A percentile compares a stretch with the other conserved stretches of the same genome.
phyloP scores from a whole-genome alignment of 2,888 invertebrate species.

The Pantelozetes paolii region DNA sequence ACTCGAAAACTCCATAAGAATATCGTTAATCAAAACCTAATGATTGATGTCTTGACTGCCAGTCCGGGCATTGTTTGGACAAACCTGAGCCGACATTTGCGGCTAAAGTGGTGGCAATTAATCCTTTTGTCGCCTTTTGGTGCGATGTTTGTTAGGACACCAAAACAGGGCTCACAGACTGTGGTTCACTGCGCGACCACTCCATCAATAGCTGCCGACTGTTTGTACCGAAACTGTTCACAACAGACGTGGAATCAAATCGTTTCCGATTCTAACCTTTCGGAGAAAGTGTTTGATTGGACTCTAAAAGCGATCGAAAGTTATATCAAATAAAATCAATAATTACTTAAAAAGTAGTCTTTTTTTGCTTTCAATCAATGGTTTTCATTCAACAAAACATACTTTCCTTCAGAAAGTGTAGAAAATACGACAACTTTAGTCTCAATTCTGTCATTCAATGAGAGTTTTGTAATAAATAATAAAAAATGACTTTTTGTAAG shows the following conservation, averaged over 20 bases:
- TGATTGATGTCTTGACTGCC: slow-evolving; percentile 45
- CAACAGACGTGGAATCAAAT: slow-evolving; percentile 28
- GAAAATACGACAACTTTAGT: too few species aligned
- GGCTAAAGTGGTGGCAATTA: slow-evolving; percentile 67
- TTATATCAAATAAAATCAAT: too few species aligned
- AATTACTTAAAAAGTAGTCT: too few species aligned
- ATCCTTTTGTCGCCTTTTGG: slow-evolving; percentile 66
- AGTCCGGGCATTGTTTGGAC: slow-evolving; percentile 79
- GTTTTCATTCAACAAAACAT: too few species aligned
- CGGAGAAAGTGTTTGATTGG: not conserved
- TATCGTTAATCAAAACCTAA: slow-evolving; percentile 34
- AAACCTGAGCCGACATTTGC: slow-evolving; percentile 65
- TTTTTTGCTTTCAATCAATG: too few species aligned
- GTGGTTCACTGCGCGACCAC: slow-evolving; percentile 72
- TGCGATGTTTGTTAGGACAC: slow-evolving; percentile 66
- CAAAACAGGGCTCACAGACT: slow-evolving; percentile 73
- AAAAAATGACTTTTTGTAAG: too few species aligned
- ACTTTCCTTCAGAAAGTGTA: too few species aligned
- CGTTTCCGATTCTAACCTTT: not conserved
- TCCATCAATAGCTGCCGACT: slow-evolving; percentile 62
- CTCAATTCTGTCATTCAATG: too few species aligned
- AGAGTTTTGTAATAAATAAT: too few species aligned
- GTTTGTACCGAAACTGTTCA: slow-evolving; percentile 70
- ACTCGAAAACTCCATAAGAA: slow-evolving; percentile 50
- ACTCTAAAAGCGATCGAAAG: slow-evolving; percentile 15